These are phyloP conservation scores for Aegithalos caudatus DNA, from an alignment of 2,113 vertebrate genomes.

Conservation along the genomic window DNA sequence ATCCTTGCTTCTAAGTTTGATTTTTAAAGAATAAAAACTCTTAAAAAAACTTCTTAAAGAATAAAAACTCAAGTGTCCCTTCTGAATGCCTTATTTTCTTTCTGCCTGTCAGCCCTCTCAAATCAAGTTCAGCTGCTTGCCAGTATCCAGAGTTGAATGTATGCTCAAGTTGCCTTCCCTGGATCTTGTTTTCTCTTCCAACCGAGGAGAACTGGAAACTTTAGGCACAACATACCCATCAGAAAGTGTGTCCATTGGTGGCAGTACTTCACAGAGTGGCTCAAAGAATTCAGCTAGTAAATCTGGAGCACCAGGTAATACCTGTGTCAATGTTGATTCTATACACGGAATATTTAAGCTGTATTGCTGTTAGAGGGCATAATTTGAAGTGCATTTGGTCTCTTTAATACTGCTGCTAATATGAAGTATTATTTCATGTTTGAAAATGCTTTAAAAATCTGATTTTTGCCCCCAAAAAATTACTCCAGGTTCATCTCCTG, in stretches of 20 bases:
- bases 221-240: slow-evolving; percentile 73
- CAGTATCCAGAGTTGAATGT: slow-evolving; percentile 95
- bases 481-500: slow-evolving; percentile 79
- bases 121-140: slow-evolving; percentile 97
- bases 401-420: neutral
- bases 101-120: slow-evolving; percentile 87
- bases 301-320: slow-evolving; percentile 78
- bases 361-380: neutral
- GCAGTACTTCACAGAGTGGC: slow-evolving; percentile 68
- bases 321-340: neutral
- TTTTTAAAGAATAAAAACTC: neutral
- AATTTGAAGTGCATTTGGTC: neutral
- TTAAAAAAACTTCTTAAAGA: neutral
- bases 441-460: neutral
- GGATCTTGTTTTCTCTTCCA: slow-evolving; percentile 97
- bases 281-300: slow-evolving; percentile 80
- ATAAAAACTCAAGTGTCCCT: neutral
- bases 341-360: neutral
- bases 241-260: slow-evolving; percentile 75
- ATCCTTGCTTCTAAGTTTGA: neutral
- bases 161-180: slow-evolving; percentile 97
- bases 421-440: neutral
- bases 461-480: neutral
- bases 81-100: neutral
- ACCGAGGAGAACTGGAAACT: slow-evolving; percentile 91